Evolutionary conservation across 2,888 invertebrate genomes (phyloP), one percentile per base, ranked within the genome.

Genomic region (Diachrysia chrysitis): DNA sequence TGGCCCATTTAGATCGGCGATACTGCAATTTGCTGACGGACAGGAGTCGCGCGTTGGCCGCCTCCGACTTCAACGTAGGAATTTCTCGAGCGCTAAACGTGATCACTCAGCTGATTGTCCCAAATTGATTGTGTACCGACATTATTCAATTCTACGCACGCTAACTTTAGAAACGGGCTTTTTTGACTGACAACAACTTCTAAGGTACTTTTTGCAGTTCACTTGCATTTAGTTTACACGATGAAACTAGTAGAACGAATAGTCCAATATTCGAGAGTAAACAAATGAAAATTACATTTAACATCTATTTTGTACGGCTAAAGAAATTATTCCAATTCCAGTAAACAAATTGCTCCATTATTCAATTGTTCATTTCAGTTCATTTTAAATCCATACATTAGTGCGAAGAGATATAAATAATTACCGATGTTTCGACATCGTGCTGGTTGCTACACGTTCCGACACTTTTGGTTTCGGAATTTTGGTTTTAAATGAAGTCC

Each of bases 1-100:
- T 93, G 93, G 87, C 92, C 93, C 86, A 93, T 93, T 93, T 94
- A 93, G 93, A 94, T 93, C 85, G 87, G 68, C 79, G 93, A 93
- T 93, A 94, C 88, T 87, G 87, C 91, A 87, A 85, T 89, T 85
- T 87, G 85, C 87, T 91, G 92, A 92, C 87, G 87, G 90, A 90
- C 91, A 90, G 87, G 88, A 85, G 88, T 90, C 85, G 87, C 86
- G 87, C 87, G 88, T 85, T 84, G 79, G 76, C 79, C 82, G 85
- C 84, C 84, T 87, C 87, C 78, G 83, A 88, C 90, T 90, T 89
- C 87, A 86, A 84, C 85, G 83, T 86, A 90, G 88, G 88, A 90
- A 90, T 92, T 89, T 86, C 85, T 85, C 85, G 79, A 83, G 85
- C 82, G 78, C 78, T 81, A 73, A 76, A 78, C 78, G 81, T 85